Conservation (phyloP, 2,113 vertebrate genomes). For the Hippopotamus amphibius region DNA sequence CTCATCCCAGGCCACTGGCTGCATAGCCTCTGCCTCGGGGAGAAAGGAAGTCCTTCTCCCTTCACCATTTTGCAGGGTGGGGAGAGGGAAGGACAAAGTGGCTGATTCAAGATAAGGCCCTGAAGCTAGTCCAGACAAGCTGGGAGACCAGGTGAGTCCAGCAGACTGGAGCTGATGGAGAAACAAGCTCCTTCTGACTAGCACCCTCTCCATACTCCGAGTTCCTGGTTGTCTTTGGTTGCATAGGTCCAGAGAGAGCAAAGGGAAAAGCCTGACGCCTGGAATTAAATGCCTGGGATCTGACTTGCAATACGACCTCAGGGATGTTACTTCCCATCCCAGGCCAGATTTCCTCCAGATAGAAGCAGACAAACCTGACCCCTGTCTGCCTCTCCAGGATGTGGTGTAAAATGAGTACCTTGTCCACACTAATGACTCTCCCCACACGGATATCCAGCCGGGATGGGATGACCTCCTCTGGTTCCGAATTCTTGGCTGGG, state of each 20-base stretch:
- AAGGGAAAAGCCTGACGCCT: background rate
- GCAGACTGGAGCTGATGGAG: background rate
- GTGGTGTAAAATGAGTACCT: constrained; percentile 84
- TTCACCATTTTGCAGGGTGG: background rate
- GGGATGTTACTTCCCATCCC: constrained; percentile 20
- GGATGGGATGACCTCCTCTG: constrained; percentile 92
- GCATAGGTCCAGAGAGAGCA: background rate
- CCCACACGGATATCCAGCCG: constrained; percentile 96
- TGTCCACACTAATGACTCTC: constrained; percentile 94
- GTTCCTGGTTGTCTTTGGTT: constrained; percentile 16
- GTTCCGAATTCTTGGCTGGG: constrained; percentile 88
- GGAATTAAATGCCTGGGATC: constrained; percentile 50
- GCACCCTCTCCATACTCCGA: background rate
- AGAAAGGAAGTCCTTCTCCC: background rate
- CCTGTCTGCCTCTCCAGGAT: background rate
- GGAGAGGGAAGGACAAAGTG: background rate
- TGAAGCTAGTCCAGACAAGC: constrained; percentile 12
- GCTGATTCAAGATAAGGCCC: constrained; percentile 8
- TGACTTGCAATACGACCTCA: constrained; percentile 50
- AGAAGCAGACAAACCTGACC: constrained; percentile 57
- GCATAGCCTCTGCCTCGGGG: background rate
- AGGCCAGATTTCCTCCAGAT: constrained; percentile 61
- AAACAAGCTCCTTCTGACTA: constrained; percentile 24
- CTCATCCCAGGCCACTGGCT: background rate
- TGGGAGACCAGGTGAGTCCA: background rate